A percentile compares a stretch with the other conserved stretches of the same genome.
Evolutionary conservation across 2,113 vertebrate genomes (phyloP).

Genomic region (Corydoras maculifer): DNA sequence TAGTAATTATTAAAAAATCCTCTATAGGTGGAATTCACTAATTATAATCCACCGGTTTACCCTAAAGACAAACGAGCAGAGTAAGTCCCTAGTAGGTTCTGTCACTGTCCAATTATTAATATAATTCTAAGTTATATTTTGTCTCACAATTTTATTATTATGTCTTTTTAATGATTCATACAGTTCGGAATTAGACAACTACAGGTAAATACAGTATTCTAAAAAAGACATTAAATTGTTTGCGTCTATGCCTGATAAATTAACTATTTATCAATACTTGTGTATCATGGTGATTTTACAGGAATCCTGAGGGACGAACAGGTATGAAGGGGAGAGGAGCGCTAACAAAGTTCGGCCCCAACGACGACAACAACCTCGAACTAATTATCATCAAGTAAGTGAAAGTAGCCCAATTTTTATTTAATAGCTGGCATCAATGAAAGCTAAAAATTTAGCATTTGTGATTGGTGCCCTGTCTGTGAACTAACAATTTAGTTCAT

Average conservation of each 20-base stretch:
- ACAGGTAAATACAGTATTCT: slow-evolving; percentile 50
- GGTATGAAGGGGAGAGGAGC: slow-evolving; percentile 77
- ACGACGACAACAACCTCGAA: slow-evolving; percentile 68
- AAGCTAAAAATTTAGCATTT: no score
- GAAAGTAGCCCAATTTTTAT: background rate
- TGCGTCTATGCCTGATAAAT: background rate
- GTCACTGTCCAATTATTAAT: no score
- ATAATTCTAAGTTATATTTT: no score
- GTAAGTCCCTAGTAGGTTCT: slow-evolving; percentile 41
- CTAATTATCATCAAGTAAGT: slow-evolving; percentile 78
- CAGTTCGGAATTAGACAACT: slow-evolving; percentile 52
- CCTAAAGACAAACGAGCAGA: slow-evolving; percentile 32
- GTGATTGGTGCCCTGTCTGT: no score
- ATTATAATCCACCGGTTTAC: slow-evolving; percentile 70
- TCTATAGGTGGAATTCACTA: slow-evolving; percentile 70
- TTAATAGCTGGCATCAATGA: no score
- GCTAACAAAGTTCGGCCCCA: slow-evolving; percentile 76
- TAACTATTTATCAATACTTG: background rate
- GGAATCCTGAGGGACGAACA: slow-evolving; percentile 87
- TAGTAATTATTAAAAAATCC: background rate
- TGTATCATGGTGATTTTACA: slow-evolving; percentile 45
- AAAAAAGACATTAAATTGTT: no score
- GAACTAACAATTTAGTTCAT: no score
- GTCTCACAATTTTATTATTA: background rate
- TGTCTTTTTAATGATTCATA: slow-evolving; percentile 4